Conservation (phyloP, 2,888 invertebrate genomes). For the Tiphia femorata region DNA sequence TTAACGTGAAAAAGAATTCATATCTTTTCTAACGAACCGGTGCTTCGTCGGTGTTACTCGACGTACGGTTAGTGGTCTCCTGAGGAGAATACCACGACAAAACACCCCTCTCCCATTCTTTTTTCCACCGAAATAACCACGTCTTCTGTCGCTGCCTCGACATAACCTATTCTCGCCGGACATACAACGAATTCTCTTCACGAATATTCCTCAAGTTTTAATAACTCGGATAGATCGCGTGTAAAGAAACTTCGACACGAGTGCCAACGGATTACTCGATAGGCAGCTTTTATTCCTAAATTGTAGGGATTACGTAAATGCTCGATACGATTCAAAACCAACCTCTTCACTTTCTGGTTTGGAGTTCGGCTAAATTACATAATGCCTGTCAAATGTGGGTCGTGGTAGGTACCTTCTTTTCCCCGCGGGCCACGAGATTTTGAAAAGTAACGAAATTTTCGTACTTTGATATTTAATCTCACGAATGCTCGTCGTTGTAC, state of each 20-base stretch:
- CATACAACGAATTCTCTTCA: no score
- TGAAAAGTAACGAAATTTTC: background rate
- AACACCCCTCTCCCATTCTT: no score
- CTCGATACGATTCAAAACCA: background rate
- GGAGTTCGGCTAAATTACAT: background rate
- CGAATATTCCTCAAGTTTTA: no score
- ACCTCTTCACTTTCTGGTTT: background rate
- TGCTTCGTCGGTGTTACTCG: no score
- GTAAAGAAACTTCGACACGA: no score
- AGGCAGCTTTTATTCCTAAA: constrained; percentile 20
- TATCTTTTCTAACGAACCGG: no score
- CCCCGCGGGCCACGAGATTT: background rate
- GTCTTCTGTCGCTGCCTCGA: constrained; percentile 1
- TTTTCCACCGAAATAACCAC: no score
- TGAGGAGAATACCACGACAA: no score
- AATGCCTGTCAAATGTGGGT: constrained; percentile 9
- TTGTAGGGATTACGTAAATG: constrained; percentile 5
- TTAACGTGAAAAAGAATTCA: no score
- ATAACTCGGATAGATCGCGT: no score
- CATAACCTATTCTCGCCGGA: constrained; percentile 35
- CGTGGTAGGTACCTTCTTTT: constrained; percentile 14
- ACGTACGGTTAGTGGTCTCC: no score
- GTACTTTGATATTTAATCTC: background rate
- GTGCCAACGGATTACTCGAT: background rate
- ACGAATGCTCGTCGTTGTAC: background rate